phyloP scores from a whole-genome alignment of 2,797 vertebrate genomes.

The Acropternis orthonyx region DNA sequence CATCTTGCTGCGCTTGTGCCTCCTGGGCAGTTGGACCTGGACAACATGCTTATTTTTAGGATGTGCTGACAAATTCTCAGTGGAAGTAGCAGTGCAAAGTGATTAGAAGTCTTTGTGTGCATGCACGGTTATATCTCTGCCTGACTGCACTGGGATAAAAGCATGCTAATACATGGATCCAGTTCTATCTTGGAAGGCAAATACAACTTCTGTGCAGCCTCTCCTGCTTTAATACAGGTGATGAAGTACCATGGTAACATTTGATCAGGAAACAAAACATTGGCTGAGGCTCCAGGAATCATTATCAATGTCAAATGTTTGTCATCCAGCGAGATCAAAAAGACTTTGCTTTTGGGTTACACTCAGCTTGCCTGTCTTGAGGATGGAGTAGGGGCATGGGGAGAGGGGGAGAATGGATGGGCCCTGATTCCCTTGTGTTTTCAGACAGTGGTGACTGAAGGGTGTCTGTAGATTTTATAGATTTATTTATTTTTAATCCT shows the following conservation, averaged over 20 bases:
- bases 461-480: background rate
- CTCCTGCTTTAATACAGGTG: background rate
- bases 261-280: background rate
- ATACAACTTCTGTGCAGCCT: background rate
- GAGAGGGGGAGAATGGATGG: background rate
- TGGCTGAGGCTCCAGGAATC: background rate
- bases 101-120: background rate
- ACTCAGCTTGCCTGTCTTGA: background rate
- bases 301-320: rapidly evolving
- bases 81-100: background rate
- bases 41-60: background rate
- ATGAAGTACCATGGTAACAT: background rate
- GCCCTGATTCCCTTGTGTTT: background rate
- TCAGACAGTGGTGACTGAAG: background rate
- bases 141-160: background rate
- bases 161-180: background rate
- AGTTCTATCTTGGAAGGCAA: background rate
- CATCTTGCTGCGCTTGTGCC: background rate
- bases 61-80: background rate
- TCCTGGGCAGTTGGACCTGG: background rate
- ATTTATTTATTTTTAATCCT: background rate
- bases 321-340: background rate
- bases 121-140: background rate
- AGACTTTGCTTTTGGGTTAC: background rate
- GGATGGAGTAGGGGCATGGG: background rate